phyloP scores from a whole-genome alignment of 2,888 invertebrate species.

The Saturnia japonica region DNA sequence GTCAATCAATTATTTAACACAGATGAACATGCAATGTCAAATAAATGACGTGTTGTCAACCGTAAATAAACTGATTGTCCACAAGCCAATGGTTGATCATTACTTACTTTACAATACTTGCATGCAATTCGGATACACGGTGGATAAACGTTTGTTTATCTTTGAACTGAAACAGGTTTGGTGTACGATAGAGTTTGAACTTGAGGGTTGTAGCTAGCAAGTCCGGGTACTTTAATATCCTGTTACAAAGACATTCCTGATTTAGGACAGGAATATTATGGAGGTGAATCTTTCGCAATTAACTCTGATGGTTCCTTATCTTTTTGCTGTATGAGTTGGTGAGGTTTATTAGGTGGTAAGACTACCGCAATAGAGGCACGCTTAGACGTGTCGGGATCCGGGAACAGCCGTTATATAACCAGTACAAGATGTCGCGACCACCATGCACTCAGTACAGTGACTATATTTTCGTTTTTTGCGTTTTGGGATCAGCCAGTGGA shows the following conservation, averaged over 20 bases:
- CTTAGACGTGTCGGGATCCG: too few relatives aligned
- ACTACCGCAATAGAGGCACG: not conserved
- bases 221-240: not conserved
- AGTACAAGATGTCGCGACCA: too few relatives aligned
- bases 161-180: not conserved
- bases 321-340: not conserved
- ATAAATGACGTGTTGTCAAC: not conserved
- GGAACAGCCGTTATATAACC: too few relatives aligned
- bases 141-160: not conserved
- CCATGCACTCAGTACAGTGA: too few relatives aligned
- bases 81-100: too few relatives aligned
- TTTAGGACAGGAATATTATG: not conserved
- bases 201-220: not conserved
- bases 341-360: too few relatives aligned
- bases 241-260: not conserved
- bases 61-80: not conserved
- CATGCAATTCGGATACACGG: not conserved
- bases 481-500: too few relatives aligned
- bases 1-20: conserved; percentile 8
- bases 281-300: not conserved
- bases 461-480: too few relatives aligned
- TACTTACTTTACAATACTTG: not conserved
- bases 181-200: not conserved
- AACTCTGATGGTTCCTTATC: not conserved
- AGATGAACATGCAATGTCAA: conserved; percentile 1